A percentile compares a stretch with the other conserved stretches of the same genome.
phyloP scores from a whole-genome alignment of 2,888 invertebrate species.

The Apamea sordens region DNA sequence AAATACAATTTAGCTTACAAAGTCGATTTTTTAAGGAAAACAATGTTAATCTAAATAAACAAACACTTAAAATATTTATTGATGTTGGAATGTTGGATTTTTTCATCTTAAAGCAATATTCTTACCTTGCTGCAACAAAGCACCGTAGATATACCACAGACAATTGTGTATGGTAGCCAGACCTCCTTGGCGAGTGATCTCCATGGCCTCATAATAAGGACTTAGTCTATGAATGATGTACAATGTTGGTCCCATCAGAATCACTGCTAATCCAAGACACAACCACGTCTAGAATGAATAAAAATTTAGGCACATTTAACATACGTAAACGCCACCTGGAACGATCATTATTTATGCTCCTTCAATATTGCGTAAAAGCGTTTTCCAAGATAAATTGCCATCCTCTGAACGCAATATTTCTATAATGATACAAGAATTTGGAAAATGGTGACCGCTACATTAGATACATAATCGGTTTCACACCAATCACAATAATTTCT shows the following conservation, averaged over 20 bases:
- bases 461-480: not conserved
- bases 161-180: slow-evolving; percentile 92
- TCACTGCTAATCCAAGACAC: slow-evolving; percentile 93
- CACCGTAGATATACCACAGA: slow-evolving; percentile 97
- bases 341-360: not conserved
- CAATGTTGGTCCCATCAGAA: slow-evolving; percentile 94
- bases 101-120: not conserved
- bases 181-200: slow-evolving; percentile 90
- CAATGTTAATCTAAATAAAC: not conserved
- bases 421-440: not conserved
- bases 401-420: not conserved
- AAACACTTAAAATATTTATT: not conserved
- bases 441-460: no score
- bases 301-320: not conserved
- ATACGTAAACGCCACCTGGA: not conserved
- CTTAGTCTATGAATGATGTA: slow-evolving; percentile 93
- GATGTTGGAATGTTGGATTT: not conserved
- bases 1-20: not conserved
- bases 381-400: not conserved
- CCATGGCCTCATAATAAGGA: slow-evolving; percentile 92
- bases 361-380: not conserved
- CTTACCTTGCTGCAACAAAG: slow-evolving; percentile 96
- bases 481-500: no score
- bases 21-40: not conserved
- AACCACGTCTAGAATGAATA: slow-evolving; percentile 93